phyloP scores from a whole-genome alignment of 2,888 invertebrate species.

The Agrochola macilenta region DNA sequence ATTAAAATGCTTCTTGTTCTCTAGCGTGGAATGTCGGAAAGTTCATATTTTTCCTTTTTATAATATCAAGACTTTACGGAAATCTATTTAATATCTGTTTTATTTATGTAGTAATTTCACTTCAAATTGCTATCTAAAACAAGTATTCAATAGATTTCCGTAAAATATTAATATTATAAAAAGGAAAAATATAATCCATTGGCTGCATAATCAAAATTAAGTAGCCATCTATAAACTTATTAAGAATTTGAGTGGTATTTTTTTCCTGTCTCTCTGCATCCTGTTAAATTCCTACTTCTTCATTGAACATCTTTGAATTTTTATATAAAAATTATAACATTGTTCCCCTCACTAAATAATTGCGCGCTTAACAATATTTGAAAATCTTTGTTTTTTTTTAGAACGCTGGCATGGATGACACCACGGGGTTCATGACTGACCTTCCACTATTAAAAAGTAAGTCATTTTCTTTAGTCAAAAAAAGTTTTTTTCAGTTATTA shows the following conservation, averaged over 20 bases:
- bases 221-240: background rate
- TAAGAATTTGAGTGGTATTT: background rate
- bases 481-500: background rate
- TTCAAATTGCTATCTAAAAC: too few species aligned
- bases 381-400: conserved; percentile 82
- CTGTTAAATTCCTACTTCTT: background rate
- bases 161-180: too few species aligned
- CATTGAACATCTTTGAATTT: background rate
- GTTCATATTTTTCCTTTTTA: conserved; percentile 39
- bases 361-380: background rate
- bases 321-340: background rate
- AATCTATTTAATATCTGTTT: conserved; percentile 4
- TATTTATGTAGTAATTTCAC: background rate
- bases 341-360: background rate
- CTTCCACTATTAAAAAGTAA: conserved; percentile 97
- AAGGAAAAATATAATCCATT: background rate
- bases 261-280: background rate
- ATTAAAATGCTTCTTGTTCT: conserved; percentile 73
- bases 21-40: conserved; percentile 60
- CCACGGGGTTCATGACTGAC: conserved; percentile 96
- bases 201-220: background rate
- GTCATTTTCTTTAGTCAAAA: conserved; percentile 76
- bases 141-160: too few species aligned
- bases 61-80: conserved; percentile 23
- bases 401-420: conserved; percentile 96